Conservation (phyloP, 2,797 vertebrate genomes). For the Rousettus madagascariensis region DNA sequence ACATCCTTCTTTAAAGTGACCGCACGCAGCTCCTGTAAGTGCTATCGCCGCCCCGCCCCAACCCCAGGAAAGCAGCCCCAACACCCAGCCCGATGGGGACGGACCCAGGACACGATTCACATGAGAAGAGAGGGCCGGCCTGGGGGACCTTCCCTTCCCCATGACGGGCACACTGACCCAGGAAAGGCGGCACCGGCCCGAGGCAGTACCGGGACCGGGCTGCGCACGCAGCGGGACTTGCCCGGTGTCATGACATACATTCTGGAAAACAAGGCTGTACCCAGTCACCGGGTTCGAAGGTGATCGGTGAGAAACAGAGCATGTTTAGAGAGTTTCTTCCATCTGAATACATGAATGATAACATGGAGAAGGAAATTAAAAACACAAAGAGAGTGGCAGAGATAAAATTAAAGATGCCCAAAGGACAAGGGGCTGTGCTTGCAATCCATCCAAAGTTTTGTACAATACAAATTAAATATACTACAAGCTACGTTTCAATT, state of each 20-base stretch:
- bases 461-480: background rate
- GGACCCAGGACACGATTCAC: too few species aligned
- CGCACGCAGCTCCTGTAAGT: too few species aligned
- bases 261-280: background rate
- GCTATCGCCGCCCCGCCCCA: too few species aligned
- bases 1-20: too few species aligned
- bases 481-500: conserved; percentile 29
- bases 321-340: too few species aligned
- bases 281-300: background rate
- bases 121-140: too few species aligned
- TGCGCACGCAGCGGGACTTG: fast-evolving
- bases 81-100: too few species aligned
- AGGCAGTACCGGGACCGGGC: too few species aligned
- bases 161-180: fast-evolving
- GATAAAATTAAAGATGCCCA: background rate
- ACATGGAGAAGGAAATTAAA: background rate
- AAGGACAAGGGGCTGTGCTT: background rate
- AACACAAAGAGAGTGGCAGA: background rate
- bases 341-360: background rate
- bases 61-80: too few species aligned
- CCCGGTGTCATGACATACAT: background rate
- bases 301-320: background rate
- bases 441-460: background rate
- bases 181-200: background rate
- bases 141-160: too few species aligned